These are phyloP conservation scores for Agriotes lineatus DNA, from an alignment of 2,888 invertebrate genomes.

Conservation along the genomic window DNA sequence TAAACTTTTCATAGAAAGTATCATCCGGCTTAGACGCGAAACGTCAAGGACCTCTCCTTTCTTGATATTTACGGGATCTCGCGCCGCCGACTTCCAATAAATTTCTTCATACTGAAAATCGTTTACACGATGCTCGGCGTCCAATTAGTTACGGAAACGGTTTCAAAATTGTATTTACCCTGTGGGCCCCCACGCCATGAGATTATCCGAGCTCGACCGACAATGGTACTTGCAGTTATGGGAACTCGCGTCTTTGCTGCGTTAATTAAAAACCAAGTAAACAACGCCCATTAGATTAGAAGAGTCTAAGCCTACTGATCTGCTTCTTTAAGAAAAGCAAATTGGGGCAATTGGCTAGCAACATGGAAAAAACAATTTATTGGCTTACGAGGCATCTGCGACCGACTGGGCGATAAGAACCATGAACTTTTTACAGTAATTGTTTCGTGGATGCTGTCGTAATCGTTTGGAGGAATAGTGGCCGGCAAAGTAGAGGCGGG, in stretches of 20 bases:
- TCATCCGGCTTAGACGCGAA: slow-evolving; percentile 10
- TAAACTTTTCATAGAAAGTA: slow-evolving; percentile 9
- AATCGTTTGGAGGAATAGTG: slow-evolving; percentile 25
- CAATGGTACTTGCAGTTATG: background rate
- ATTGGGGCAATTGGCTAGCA: no score
- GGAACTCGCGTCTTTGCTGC: no score
- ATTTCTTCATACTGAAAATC: no score
- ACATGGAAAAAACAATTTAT: background rate
- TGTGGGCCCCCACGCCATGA: no score
- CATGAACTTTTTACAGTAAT: slow-evolving; percentile 33
- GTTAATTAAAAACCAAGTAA: no score
- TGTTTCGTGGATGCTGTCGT: slow-evolving; percentile 27
- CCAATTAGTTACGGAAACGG: no score
- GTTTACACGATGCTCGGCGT: no score
- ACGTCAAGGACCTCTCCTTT: slow-evolving; percentile 15
- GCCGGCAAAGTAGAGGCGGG: slow-evolving; percentile 23
- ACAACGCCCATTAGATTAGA: no score
- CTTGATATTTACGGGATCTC: background rate
- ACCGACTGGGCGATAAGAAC: slow-evolving; percentile 4
- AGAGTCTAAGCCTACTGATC: no score
- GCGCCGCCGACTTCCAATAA: background rate
- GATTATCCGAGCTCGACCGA: background rate
- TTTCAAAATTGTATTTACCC: no score
- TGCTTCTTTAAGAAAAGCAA: no score
- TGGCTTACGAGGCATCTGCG: background rate